Base-by-base conservation (phyloP, 2,113 vertebrate genomes). In the Empidonax traillii region DNA sequence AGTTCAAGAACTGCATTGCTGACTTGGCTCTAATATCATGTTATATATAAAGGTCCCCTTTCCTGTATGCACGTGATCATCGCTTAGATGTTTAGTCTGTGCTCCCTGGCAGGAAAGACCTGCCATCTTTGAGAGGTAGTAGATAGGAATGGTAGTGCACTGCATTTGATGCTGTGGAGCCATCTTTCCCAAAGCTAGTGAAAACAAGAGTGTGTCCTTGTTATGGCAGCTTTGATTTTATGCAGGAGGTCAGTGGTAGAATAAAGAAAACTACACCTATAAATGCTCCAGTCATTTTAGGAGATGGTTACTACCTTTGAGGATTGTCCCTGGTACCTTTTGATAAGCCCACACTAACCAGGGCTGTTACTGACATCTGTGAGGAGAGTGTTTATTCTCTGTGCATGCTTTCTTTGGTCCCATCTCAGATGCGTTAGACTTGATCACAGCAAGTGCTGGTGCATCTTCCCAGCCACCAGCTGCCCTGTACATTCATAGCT, bases 141-240 rank as follows among this genome's bases (percentile, higher is more conserved):
- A 87, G 52, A 58, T 21, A 44, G 68, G 37, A 85, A 59, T 9
- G 24, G 27, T 53, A 16, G 5, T 51, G 43, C 68, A 53, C 30
- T 69, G 33, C 79, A 46, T 53, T 89, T 67, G 47, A 31, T 87
- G 52, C 49, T 72, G 14, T 43, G 56, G 41, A 77, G 30, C 35
- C 33, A 24, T 73, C 39, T 55, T 67, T 92, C 68, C 67, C 39
- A n/a, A 47, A 89, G 24, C 33, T 12, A 52, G 27, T 43, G 19
- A 33, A 67, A 67, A 74, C 52, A 33, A 69, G 59, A 9, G 1
- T 59, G 24, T 85, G 22, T 23, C 23, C 19, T 43, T 77, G 25
- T 72, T 85, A 28, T 3, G 20, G 25, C 67, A 79, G 51, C 46
- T 95, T 83, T 90, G 47, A 61, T 91, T 90, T 93, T 88, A 30